phyloP scores from a whole-genome alignment of 2,888 invertebrate genomes.

The Schrankia costaestrigalis region DNA sequence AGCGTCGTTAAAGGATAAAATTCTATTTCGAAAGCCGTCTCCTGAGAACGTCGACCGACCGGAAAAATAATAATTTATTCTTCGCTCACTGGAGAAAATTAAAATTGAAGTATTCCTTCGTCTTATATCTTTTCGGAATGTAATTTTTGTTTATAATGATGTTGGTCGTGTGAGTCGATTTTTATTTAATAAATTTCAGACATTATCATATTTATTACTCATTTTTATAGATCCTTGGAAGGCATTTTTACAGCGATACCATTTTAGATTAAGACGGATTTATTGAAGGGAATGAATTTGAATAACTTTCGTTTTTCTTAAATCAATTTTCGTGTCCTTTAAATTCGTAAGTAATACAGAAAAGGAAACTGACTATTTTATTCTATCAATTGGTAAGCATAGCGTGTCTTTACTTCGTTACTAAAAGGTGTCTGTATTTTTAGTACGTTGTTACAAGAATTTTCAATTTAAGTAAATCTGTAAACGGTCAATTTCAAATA shows the following conservation, averaged over 20 bases:
- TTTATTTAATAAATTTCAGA: neutral
- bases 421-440: constrained; percentile 3
- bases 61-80: constrained; percentile 54
- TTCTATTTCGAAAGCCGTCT: constrained; percentile 40
- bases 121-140: constrained; percentile 26
- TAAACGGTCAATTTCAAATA: no score
- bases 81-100: constrained; percentile 41
- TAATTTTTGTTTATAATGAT: constrained; percentile 15
- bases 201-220: no score
- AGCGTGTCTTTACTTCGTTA: no score
- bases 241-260: neutral
- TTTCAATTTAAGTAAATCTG: no score
- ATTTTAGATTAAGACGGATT: constrained; percentile 2
- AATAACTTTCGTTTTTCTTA: constrained; percentile 7
- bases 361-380: no score
- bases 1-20: constrained; percentile 46
- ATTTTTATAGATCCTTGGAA: no score
- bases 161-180: constrained; percentile 3
- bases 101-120: constrained; percentile 40
- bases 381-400: no score
- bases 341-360: no score
- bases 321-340: no score
- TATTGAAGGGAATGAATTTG: constrained; percentile 5
- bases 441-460: no score
- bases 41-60: constrained; percentile 29